phyloP scores from a whole-genome alignment of 2,888 invertebrate genomes.

The Ophonus ardosiacus region DNA sequence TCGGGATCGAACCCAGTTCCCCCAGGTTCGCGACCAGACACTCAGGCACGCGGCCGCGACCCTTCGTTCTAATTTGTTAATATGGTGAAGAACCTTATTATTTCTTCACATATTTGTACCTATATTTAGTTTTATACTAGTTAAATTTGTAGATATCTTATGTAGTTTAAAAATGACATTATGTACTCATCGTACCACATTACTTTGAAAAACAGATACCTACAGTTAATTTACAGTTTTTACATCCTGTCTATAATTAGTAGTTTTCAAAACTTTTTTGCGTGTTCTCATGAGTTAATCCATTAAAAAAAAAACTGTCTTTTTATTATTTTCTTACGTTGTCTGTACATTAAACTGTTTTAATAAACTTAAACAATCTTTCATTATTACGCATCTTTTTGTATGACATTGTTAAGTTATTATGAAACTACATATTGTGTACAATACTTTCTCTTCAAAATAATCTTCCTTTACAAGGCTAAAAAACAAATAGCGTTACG shows the following conservation, averaged over 20 bases:
- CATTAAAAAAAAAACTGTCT: not conserved
- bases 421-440: slow-evolving; percentile 11
- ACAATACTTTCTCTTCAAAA: slow-evolving; percentile 14
- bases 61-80: too few relatives aligned
- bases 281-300: not conserved
- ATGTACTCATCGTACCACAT: not conserved
- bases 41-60: too few relatives aligned
- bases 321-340: not conserved
- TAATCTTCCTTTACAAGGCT: slow-evolving; percentile 30
- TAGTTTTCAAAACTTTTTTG: slow-evolving; percentile 6
- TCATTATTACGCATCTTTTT: not conserved
- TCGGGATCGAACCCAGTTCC: too few relatives aligned
- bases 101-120: too few relatives aligned
- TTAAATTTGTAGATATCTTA: too few relatives aligned
- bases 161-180: too few relatives aligned
- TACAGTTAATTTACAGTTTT: slow-evolving; percentile 6
- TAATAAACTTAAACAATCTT: not conserved
- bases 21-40: too few relatives aligned
- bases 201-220: not conserved
- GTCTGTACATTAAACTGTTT: not conserved
- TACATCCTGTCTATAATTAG: not conserved
- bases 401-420: not conserved
- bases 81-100: too few relatives aligned
- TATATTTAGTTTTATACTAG: too few relatives aligned
- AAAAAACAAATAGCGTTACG: slow-evolving; percentile 13